Conservation (phyloP, 2,888 invertebrate species). For the Cynaeus angustus region DNA sequence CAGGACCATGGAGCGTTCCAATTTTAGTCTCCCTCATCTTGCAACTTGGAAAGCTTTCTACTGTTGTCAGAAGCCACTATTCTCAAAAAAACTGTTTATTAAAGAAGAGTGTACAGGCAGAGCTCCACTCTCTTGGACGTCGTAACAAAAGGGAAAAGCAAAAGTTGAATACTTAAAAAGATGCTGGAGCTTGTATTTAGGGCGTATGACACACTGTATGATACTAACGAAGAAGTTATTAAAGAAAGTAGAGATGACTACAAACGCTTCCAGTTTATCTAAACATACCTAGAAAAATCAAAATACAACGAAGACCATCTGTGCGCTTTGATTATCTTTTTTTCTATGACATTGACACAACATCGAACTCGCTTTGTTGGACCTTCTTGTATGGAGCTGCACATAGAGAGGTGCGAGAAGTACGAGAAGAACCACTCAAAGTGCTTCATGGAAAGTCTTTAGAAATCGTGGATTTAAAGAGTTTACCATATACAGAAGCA, state of each 20-base stretch:
- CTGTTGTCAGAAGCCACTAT: neutral
- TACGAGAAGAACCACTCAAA: neutral
- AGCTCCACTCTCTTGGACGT: neutral
- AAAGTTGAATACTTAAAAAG: no score
- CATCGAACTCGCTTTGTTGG: neutral
- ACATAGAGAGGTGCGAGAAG: neutral
- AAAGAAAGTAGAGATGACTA: neutral
- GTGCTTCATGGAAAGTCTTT: neutral
- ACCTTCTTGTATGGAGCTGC: neutral
- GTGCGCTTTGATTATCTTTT: neutral
- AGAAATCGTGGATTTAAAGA: neutral
- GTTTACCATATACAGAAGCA: neutral
- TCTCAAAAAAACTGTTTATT: neutral
- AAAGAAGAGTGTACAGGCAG: neutral
- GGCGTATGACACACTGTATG: neutral
- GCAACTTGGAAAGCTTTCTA: neutral
- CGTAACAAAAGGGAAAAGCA: neutral
- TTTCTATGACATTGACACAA: neutral
- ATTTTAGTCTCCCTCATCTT: neutral
- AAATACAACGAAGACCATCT: neutral
- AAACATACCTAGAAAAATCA: neutral
- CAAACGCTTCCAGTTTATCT: no score
- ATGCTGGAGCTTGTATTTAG: no score
- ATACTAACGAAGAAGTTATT: neutral
- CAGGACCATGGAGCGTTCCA: conserved; percentile 6